A percentile compares a stretch with the other conserved stretches of the same genome.
phyloP scores from a whole-genome alignment of 2,797 vertebrate genomes.

The Xerus rutilus region DNA sequence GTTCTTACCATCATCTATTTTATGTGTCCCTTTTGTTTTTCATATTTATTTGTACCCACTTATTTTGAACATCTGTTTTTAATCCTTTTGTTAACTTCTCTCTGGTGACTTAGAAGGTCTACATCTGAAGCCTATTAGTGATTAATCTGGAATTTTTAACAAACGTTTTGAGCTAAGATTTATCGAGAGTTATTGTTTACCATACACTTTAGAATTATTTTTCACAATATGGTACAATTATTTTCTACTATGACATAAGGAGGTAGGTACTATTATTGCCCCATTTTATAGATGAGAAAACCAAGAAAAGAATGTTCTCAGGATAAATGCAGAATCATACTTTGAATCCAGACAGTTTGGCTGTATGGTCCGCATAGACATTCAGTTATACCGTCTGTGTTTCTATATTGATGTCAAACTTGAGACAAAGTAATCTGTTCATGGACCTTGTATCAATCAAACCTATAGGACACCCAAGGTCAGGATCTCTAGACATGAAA shows the following conservation, averaged over 20 bases:
- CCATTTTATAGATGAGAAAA: not conserved
- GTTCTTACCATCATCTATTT: not conserved
- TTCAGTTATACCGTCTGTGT: not conserved
- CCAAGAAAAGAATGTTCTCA: not conserved
- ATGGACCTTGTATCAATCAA: not conserved
- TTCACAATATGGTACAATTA: not conserved
- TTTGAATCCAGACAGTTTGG: not conserved
- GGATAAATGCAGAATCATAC: not conserved
- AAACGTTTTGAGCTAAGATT: not conserved
- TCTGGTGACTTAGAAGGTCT: not conserved
- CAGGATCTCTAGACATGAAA: not conserved
- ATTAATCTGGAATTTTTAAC: not conserved
- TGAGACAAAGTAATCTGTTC: not conserved
- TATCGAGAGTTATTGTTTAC: not conserved
- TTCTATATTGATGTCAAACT: not conserved
- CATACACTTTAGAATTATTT: not conserved
- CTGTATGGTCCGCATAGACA: not conserved
- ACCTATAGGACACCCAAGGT: not conserved
- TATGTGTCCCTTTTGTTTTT: not conserved
- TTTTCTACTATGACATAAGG: not conserved
- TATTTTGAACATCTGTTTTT: not conserved
- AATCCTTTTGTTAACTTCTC: not conserved
- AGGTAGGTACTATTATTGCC: not conserved
- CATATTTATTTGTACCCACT: not conserved
- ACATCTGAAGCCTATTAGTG: not conserved